phyloP scores from a whole-genome alignment of 1,140 invertebrate genomes.

The Drosophila suzukii region DNA sequence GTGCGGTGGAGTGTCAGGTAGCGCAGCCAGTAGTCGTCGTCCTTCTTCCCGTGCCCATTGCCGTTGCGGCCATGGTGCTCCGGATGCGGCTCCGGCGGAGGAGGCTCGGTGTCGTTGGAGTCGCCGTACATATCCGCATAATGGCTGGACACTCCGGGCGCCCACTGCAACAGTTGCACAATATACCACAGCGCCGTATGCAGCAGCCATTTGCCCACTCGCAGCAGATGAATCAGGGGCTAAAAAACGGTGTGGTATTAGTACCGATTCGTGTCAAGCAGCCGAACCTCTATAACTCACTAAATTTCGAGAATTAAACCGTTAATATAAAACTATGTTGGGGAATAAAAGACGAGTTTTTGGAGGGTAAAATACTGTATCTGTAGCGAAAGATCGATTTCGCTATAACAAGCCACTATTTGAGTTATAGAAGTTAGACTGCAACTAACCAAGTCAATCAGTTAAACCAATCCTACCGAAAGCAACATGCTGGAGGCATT shows the following conservation, averaged over 20 bases:
- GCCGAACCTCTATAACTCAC: background rate
- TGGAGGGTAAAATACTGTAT: no score
- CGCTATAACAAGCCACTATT: background rate
- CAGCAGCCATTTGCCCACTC: conserved; percentile 85
- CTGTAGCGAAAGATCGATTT: background rate
- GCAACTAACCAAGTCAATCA: background rate
- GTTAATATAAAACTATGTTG: no score
- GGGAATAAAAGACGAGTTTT: no score
- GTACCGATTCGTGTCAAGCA: background rate
- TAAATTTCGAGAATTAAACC: background rate
- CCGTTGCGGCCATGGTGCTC: conserved; percentile 47
- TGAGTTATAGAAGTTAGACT: background rate
- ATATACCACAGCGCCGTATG: conserved; percentile 84
- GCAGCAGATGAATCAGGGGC: conserved; percentile 84
- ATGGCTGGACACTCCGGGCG: conserved; percentile 83
- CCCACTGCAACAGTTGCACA: conserved; percentile 80
- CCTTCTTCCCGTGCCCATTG: conserved; percentile 57
- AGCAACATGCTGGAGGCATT: conserved; percentile 87
- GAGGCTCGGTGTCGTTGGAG: conserved; percentile 59
- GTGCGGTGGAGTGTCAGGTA: conserved; percentile 90
- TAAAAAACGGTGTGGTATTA: conserved; percentile 38
- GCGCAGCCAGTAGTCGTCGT: conserved; percentile 53
- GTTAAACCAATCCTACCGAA: conserved; percentile 85
- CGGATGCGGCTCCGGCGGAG: conserved; percentile 29
- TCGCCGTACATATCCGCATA: conserved; percentile 82